Evolutionary conservation across 1,140 invertebrate genomes (phyloP).

Genomic region (Bombyx mori): ASM3026992v2 NC_085121.1:12738001-12738500

Average conservation of each 20-base stretch:
- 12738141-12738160: slow-evolving; percentile 33
- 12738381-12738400: neutral
- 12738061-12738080: slow-evolving; percentile 67
- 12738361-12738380: no score
- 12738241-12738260: slow-evolving; percentile 61
- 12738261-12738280: slow-evolving; percentile 60
- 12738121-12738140: slow-evolving; percentile 32
- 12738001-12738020: no score
- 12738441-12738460: no score
- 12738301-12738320: slow-evolving; percentile 24
- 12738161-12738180: slow-evolving; percentile 35
- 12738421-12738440: neutral
- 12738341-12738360: no score
- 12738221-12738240: slow-evolving; percentile 51
- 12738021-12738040: no score
- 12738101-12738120: slow-evolving; percentile 52
- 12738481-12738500: slow-evolving; percentile 14
- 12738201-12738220: slow-evolving; percentile 24
- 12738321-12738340: neutral
- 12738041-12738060: no score
- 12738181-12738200: slow-evolving; percentile 29
- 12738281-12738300: slow-evolving; percentile 31
- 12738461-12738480: slow-evolving; percentile 4
- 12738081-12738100: slow-evolving; percentile 51
- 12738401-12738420: neutral